Conservation (phyloP, 1,140 invertebrate genomes). For the Oreohelix idahoensis region DNA sequence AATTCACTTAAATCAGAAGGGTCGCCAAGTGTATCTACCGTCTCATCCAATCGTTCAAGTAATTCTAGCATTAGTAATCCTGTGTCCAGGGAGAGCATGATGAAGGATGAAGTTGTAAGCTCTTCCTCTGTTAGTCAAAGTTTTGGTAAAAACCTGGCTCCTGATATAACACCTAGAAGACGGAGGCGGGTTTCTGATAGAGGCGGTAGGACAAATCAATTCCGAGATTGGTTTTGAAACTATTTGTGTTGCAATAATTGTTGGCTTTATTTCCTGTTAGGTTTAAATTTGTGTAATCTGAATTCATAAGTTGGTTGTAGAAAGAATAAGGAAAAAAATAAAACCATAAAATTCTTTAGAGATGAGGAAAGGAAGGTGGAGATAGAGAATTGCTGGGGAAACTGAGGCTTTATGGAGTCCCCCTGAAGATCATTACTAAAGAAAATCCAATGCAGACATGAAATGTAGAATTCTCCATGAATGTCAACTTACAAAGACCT, state of each 20-base stretch:
- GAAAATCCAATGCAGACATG: too few relatives aligned
- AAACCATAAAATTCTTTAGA: too few relatives aligned
- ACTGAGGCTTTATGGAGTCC: too few relatives aligned
- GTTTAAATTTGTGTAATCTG: too few relatives aligned
- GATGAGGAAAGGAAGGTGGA: too few relatives aligned
- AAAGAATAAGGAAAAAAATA: too few relatives aligned
- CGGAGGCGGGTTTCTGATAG: slow-evolving; percentile 6
- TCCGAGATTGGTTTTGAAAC: neutral
- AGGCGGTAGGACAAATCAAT: neutral
- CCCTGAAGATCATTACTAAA: too few relatives aligned
- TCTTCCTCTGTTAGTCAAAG: neutral
- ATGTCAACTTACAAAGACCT: too few relatives aligned
- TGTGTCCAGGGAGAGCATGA: neutral
- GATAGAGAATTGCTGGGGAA: too few relatives aligned
- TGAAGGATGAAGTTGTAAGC: neutral
- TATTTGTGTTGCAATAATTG: neutral
- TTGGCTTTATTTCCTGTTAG: too few relatives aligned
- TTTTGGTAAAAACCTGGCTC: neutral
- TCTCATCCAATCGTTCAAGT: neutral
- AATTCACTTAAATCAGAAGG: neutral
- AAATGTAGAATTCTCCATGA: too few relatives aligned
- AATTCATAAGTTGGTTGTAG: too few relatives aligned
- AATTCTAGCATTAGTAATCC: neutral
- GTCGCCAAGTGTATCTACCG: neutral
- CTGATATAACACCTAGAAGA: neutral